phyloP scores from a whole-genome alignment of 2,113 vertebrate species.

The Jacana jacana region DNA sequence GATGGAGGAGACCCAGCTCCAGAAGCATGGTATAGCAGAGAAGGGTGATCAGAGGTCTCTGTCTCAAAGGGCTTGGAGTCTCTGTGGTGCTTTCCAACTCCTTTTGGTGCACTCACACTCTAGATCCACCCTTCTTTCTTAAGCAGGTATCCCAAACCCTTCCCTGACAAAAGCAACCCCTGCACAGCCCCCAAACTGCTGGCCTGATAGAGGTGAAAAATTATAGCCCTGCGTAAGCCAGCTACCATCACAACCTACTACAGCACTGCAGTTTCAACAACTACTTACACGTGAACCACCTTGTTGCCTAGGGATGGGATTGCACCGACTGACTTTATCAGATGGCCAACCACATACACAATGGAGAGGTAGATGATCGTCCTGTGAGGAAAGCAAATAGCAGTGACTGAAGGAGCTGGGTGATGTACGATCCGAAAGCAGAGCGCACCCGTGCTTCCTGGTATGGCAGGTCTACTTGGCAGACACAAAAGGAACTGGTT shows the following conservation, averaged over 20 bases:
- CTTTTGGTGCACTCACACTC: background rate
- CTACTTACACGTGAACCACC: slow-evolving; percentile 87
- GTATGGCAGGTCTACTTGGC: background rate
- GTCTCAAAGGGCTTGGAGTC: background rate
- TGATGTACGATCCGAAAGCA: background rate
- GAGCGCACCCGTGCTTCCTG: background rate
- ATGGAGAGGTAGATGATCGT: slow-evolving; percentile 96
- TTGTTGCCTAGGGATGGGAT: slow-evolving; percentile 86
- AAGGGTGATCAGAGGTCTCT: background rate
- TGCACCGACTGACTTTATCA: slow-evolving; percentile 93
- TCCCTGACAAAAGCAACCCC: background rate
- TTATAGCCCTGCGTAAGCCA: background rate
- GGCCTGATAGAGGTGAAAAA: background rate
- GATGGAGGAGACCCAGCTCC: background rate
- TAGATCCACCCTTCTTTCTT: background rate
- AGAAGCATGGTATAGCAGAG: background rate
- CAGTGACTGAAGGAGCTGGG: slow-evolving; percentile 1
- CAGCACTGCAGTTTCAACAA: background rate
- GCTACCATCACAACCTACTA: background rate
- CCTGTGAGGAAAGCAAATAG: slow-evolving; percentile 76
- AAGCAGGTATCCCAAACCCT: background rate
- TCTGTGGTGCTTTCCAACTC: background rate
- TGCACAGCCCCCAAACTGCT: background rate
- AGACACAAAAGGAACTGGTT: background rate
- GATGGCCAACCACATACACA: slow-evolving; percentile 92